These are phyloP conservation scores for Eclectus roratus DNA, from an alignment of 2,113 vertebrate genomes.

Conservation along the genomic window DNA sequence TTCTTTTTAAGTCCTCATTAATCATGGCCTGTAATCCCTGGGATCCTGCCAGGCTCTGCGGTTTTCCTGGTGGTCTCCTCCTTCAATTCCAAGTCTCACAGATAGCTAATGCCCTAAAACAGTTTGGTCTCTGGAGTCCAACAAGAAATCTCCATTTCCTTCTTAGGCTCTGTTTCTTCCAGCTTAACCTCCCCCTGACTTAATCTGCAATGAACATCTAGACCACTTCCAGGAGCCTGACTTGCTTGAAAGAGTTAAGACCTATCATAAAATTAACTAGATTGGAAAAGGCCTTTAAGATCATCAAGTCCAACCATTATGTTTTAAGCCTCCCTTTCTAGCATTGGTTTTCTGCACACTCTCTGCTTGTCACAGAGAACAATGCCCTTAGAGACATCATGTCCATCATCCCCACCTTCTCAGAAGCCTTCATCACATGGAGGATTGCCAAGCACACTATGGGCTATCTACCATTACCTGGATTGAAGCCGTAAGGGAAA, in stretches of 20 bases:
- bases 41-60: not conserved
- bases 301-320: not conserved
- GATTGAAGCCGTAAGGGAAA: not conserved
- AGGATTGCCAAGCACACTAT: not conserved
- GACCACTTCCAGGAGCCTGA: not conserved
- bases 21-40: conserved; percentile 25
- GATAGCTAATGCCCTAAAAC: not conserved
- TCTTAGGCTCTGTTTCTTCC: not conserved
- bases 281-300: not conserved
- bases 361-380: not conserved
- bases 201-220: not conserved
- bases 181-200: not conserved
- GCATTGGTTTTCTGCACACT: not conserved
- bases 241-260: not conserved
- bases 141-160: not conserved
- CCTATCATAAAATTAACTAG: not conserved
- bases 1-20: conserved; percentile 28
- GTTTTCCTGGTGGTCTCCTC: conserved; percentile 24
- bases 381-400: not conserved
- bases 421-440: not conserved
- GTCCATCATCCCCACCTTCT: not conserved
- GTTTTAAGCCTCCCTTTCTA: not conserved
- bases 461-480: not conserved
- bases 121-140: not conserved
- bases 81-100: not conserved